Base-by-base conservation (phyloP, 2,113 vertebrate species). In the Oreochromis tanganicae region DNA sequence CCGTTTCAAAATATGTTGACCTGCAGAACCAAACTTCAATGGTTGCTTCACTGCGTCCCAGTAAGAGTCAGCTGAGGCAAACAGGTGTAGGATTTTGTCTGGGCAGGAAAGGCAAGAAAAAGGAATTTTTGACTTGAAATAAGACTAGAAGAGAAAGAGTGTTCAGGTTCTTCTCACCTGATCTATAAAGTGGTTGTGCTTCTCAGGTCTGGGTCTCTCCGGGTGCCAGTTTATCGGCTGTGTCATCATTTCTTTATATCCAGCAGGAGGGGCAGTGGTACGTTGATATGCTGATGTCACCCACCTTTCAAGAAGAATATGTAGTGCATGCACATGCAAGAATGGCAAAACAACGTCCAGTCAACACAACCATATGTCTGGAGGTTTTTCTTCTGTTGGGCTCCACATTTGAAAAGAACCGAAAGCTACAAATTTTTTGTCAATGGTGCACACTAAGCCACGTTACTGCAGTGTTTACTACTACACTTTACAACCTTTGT, bases 161-260 rank as follows among this genome's bases (percentile, higher is more conserved):
- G 34, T 36, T 12, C 41, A 2, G 24, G 17, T 56, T 32, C 12
- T 9, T 84, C 82, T 92, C 48, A 88, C 75, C 87, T 86, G 80
- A 36, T 19, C 16, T 71, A 1, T 36, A 13, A 61, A 27, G 81
- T 34, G 13, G 29, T 55, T 57, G 7, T 55, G 36, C 71, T 1
- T 27, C 32, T 55, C 81, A 55, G 24, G 12, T 34, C n/a, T n/a
- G n/a, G 9, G 34, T 75, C 16, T 48, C 50, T 63, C 21, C 9
- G 11, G 8, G 7, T 84, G 41, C 75, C 52, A 1, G 34, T n/a
- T 81, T 5, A 50, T 86, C 63, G 38, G 3, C 17, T 34, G 24
- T 71, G 66, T 73, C 57, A 61, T 55, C 86, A 24, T 78, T 38
- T 79, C 63, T 85, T 90, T 88, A 88, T 93, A 87, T 81, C 13